A percentile compares a stretch with the other conserved stretches of the same genome.
Conservation (phyloP, 30 jellyfish, hydroid and myxozoan species). For the Sanderia malayensis region DNA sequence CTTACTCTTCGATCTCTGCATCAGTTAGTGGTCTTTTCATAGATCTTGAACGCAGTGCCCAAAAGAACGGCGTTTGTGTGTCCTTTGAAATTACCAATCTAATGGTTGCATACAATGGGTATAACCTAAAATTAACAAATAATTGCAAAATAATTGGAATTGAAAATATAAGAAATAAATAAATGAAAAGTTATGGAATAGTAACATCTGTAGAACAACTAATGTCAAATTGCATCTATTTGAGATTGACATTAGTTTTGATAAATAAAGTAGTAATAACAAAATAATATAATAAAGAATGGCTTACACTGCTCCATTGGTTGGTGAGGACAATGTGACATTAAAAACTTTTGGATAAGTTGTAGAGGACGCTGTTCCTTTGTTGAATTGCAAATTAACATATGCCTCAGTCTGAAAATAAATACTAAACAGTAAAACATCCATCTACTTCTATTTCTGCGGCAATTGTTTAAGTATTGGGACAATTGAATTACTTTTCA, state of each 20-base stretch:
- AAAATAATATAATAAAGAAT: not conserved
- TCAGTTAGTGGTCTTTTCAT: constrained; percentile 67
- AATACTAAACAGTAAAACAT: no score
- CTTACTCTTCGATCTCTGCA: constrained; percentile 75
- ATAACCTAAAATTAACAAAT: constrained; percentile 21
- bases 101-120: constrained; percentile 19
- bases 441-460: no score
- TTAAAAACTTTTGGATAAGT: constrained; percentile 86
- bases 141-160: not conserved
- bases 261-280: no score
- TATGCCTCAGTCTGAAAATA: constrained; percentile 59
- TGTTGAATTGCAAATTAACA: constrained; percentile 49
- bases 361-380: constrained; percentile 33
- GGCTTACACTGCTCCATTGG: constrained; percentile 85
- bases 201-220: no score
- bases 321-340: constrained; percentile 67
- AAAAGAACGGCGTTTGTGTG: constrained; percentile 48
- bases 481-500: no score
- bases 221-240: no score
- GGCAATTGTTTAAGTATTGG: no score
- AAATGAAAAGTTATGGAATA: no score
- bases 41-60: constrained; percentile 64
- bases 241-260: no score
- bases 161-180: no score
- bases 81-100: constrained; percentile 50